Conservation (phyloP, 2,113 vertebrate species). For the Synodontis membranacea region DNA sequence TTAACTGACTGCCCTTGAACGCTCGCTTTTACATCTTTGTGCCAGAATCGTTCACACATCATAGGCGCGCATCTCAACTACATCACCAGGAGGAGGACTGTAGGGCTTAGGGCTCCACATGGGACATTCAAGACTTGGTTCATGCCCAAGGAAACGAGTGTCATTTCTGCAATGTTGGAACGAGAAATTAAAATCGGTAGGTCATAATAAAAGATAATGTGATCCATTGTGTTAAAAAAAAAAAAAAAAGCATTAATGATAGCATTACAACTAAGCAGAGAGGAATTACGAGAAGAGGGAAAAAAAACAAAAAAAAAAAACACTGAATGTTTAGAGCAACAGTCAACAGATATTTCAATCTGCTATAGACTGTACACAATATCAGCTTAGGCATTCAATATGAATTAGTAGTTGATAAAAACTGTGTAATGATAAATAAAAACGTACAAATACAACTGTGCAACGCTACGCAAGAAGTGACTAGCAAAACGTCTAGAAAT, state of each 20-base stretch:
- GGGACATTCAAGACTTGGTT: neutral
- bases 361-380: slow-evolving; percentile 53
- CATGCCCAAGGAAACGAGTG: neutral
- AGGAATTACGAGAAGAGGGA: neutral
- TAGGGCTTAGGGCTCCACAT: neutral
- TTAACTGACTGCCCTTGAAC: neutral
- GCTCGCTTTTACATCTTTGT: neutral
- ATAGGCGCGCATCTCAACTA: neutral
- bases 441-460: slow-evolving; percentile 41
- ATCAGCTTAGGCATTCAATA: slow-evolving; percentile 63
- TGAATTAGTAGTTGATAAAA: slow-evolving; percentile 55
- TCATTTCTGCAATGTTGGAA: neutral
- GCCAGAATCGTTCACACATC: neutral
- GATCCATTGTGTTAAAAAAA: neutral
- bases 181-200: neutral
- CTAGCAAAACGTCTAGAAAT: slow-evolving; percentile 42
- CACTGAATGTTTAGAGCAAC: slow-evolving; percentile 12
- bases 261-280: neutral
- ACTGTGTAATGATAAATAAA: slow-evolving; percentile 38
- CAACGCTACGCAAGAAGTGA: slow-evolving; percentile 40
- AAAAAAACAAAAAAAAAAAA: neutral
- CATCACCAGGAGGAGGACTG: neutral
- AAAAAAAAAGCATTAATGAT: neutral
- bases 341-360: slow-evolving; percentile 41
- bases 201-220: neutral